phyloP scores from a whole-genome alignment of 2,797 vertebrate genomes.

The Vireo griseus region DNA sequence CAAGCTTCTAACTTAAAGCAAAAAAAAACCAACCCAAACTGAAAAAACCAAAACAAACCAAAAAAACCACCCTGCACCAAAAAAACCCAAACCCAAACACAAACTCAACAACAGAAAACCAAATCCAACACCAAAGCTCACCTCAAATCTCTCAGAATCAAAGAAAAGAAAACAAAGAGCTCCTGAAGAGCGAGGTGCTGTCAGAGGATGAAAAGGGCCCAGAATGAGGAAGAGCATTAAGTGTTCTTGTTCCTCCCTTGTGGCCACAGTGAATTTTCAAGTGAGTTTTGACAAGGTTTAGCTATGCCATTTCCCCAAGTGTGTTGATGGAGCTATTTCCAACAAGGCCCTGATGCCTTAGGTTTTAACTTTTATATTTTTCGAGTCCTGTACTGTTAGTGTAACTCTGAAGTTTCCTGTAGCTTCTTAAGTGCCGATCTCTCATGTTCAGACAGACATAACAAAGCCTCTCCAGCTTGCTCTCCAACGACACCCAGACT shows the following conservation, averaged over 20 bases:
- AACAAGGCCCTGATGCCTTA: not conserved
- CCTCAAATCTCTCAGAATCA: not conserved
- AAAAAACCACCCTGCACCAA: too few species aligned
- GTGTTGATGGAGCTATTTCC: not conserved
- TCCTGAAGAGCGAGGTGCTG: not conserved
- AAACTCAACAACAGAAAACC: not conserved
- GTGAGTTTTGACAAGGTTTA: not conserved
- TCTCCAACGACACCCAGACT: too few species aligned
- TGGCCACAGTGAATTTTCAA: not conserved
- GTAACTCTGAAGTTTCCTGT: too few species aligned
- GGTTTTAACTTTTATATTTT: too few species aligned
- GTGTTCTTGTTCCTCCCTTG: not conserved
- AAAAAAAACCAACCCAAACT: too few species aligned
- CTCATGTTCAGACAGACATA: too few species aligned
- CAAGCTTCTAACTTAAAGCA: not conserved
- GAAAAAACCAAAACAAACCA: too few species aligned
- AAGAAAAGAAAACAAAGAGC: not conserved
- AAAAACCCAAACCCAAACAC: too few species aligned
- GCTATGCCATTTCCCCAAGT: not conserved
- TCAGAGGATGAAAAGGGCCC: not conserved
- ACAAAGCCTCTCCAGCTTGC: too few species aligned
- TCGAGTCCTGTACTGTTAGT: too few species aligned
- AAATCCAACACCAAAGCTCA: not conserved
- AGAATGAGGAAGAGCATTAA: not conserved
- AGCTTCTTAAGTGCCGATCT: too few species aligned